These are phyloP conservation scores for Aurelia coerulea DNA, from an alignment of 30 jellyfish, hydroid and myxozoan genomes.

Conservation along the genomic window DNA sequence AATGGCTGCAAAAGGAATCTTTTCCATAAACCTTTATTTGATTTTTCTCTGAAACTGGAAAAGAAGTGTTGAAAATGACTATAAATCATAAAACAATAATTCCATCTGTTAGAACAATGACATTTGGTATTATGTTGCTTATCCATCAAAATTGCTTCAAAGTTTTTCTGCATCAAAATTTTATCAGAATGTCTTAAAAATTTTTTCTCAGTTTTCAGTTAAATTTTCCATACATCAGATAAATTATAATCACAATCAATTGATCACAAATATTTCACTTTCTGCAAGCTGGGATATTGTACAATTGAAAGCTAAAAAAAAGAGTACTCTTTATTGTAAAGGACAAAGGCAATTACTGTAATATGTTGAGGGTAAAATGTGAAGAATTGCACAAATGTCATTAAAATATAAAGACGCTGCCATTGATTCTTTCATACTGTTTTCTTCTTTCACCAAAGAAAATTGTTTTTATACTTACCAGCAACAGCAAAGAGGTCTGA, in stretches of 20 bases:
- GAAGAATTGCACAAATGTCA: no score
- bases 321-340: no score
- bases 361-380: no score
- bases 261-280: no score
- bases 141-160: neutral
- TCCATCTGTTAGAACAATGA: neutral
- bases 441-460: no score
- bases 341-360: no score
- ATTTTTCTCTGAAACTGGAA: conserved; percentile 80
- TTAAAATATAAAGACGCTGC: no score
- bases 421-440: no score
- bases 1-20: conserved; percentile 72
- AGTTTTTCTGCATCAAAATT: neutral
- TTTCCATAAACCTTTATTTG: conserved; percentile 73
- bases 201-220: neutral
- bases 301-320: no score
- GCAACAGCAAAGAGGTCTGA: conserved; percentile 65
- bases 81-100: neutral
- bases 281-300: no score
- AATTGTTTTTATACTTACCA: conserved; percentile 5
- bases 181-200: neutral
- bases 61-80: neutral
- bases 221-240: no score
- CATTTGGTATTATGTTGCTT: neutral
- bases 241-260: no score